Evolutionary conservation across 2,113 vertebrate genomes (phyloP).

Genomic region (Corythornis cristatus): DNA sequence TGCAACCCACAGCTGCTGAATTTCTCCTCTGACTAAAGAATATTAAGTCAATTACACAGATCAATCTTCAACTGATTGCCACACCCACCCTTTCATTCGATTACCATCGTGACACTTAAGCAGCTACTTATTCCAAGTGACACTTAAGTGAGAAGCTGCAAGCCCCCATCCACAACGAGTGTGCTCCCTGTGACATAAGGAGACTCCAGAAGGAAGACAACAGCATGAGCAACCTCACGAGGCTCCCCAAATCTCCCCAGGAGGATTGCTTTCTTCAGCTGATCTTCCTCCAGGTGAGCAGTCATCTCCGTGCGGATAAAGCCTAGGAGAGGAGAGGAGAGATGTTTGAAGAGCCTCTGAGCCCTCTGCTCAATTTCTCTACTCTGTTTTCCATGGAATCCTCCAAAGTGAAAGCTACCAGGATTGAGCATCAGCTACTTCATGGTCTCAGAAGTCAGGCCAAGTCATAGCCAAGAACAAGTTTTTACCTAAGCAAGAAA

Average conservation of each 20-base stretch:
- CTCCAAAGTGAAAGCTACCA: neutral
- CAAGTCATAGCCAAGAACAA: neutral
- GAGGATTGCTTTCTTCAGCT: conserved; percentile 75
- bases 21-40: neutral
- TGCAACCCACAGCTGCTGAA: neutral
- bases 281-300: conserved; percentile 79
- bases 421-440: neutral
- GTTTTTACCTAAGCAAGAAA: neutral
- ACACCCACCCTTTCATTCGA: neutral
- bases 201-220: conserved; percentile 88
- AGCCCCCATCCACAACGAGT: conserved; percentile 89
- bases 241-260: conserved; percentile 89
- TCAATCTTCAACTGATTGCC: neutral
- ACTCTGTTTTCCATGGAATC: neutral
- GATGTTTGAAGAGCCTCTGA: neutral
- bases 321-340: conserved; percentile 75
- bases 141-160: conserved; percentile 81
- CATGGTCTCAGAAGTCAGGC: neutral
- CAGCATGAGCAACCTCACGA: conserved; percentile 84
- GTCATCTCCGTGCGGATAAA: conserved; percentile 94
- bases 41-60: neutral
- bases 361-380: neutral
- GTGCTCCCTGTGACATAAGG: conserved; percentile 89
- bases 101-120: neutral
- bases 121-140: neutral